Evolutionary conservation across 2,888 invertebrate genomes (phyloP).

Genomic region (Himalopsyche tibetana): DNA sequence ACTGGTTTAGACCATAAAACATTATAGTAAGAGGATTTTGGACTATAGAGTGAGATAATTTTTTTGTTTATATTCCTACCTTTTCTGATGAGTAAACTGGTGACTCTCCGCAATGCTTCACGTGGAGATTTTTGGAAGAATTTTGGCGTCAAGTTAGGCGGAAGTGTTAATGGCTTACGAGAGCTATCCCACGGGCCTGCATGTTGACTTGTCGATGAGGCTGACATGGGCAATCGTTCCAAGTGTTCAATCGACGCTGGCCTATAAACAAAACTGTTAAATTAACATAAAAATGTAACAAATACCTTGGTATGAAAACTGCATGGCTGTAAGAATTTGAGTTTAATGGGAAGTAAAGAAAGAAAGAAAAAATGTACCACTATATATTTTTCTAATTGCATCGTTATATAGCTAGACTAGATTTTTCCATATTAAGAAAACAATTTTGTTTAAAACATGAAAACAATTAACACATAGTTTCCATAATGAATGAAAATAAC

Average conservation of each 20-base stretch:
- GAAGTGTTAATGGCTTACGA: slow-evolving; percentile 90
- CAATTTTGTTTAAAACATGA: too few relatives aligned
- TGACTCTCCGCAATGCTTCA: slow-evolving; percentile 90
- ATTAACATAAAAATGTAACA: not conserved
- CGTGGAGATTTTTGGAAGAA: slow-evolving; percentile 93
- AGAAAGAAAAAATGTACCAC: too few relatives aligned
- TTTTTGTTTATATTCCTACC: slow-evolving; percentile 75
- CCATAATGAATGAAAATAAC: too few relatives aligned
- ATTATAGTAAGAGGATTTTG: too few relatives aligned
- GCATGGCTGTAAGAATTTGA: not conserved
- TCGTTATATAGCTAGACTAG: too few relatives aligned
- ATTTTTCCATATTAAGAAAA: too few relatives aligned
- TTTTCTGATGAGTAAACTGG: slow-evolving; percentile 91
- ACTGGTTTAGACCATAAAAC: too few relatives aligned
- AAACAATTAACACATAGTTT: too few relatives aligned
- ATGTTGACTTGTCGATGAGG: slow-evolving; percentile 75
- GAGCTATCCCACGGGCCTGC: slow-evolving; percentile 76
- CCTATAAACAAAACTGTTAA: slow-evolving; percentile 70
- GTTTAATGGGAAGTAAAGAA: too few relatives aligned
- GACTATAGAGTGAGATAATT: too few relatives aligned
- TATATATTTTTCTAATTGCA: too few relatives aligned
- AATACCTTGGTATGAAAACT: not conserved
- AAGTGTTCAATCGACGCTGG: slow-evolving; percentile 92
- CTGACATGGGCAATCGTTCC: slow-evolving; percentile 81
- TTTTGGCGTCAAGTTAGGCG: slow-evolving; percentile 92